Percentiles rank a stretch among this genome's conserved stretches.
Evolutionary conservation across 2,797 vertebrate genomes (phyloP).

Genomic region (Sitta carolinensis): DNA sequence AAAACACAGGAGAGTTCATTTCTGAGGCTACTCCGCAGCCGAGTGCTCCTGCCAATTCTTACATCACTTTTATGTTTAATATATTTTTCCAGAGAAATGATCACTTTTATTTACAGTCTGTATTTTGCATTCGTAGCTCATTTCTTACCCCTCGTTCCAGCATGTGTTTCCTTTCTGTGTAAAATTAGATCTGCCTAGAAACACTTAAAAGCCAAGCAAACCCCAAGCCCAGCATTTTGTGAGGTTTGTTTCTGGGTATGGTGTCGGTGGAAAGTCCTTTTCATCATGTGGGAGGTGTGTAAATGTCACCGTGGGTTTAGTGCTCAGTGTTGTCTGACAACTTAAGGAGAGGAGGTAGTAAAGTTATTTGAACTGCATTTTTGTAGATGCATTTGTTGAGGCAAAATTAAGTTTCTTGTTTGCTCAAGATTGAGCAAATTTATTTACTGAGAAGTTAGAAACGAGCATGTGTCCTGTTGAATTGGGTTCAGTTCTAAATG

Average conservation of each 20-base stretch:
- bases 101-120: background rate
- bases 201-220: background rate
- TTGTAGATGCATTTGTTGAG: background rate
- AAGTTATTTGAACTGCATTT: background rate
- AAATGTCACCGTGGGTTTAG: background rate
- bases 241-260: background rate
- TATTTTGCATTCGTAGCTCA: background rate
- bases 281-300: background rate
- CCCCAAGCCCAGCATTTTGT: background rate
- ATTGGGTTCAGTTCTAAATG: background rate
- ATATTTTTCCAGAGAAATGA: background rate
- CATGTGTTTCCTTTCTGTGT: background rate
- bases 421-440: background rate
- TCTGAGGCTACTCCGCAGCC: background rate
- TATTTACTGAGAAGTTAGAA: conserved; percentile 12
- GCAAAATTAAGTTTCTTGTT: background rate
- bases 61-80: conserved; percentile 7
- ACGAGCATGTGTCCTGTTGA: background rate
- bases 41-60: conserved; percentile 31
- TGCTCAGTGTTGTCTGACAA: background rate
- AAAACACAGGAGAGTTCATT: background rate
- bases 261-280: background rate
- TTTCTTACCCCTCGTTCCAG: background rate
- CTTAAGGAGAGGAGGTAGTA: background rate
- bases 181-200: background rate